Base-by-base conservation (phyloP, 2,113 vertebrate genomes). In the Electrona antarctica region DNA sequence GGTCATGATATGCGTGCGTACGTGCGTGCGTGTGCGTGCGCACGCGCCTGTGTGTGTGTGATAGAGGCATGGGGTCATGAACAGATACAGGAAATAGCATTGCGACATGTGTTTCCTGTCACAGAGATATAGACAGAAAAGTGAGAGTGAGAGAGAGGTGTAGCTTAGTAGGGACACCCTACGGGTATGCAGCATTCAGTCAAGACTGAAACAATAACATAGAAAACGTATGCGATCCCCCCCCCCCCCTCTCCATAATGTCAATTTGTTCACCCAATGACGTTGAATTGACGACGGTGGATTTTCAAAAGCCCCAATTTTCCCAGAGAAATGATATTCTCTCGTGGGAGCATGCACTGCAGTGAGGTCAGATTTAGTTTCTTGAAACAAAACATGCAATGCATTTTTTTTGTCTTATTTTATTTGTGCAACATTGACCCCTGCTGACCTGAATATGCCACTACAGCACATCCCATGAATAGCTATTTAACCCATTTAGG, bases 31-130 rank as follows among this genome's bases (percentile, higher is more conserved):
- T 54, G 21, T 73, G 60, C n/a, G n/a, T n/a, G n/a, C n/a, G n/a
- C n/a, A n/a, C n/a, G n/a, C n/a, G n/a, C n/a, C n/a, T n/a, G n/a
- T n/a, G n/a, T n/a, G n/a, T n/a, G n/a, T n/a, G n/a, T n/a, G n/a
- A n/a, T n/a, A n/a, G 64, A 60, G 33, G 62, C 69, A 69, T 6
- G 0, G 72, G 72, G 75, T 74, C 72, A 41, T 46, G 77, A 85
- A 28, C 74, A 87, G 86, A 91, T 85, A 89, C 85, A 91, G 92
- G 92, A 93, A 92, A 90, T 91, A 78, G 82, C 86, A 41, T 41
- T 86, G 72, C 63, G 77, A 78, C 86, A 88, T 87, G 71, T 86
- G 90, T 91, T 91, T 92, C 91, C 92, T 91, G 81, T 88, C 75
- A 51, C 28, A 67, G 74, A 64, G 52, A n/a, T 41, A 56, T 64